These are phyloP conservation scores for Coreoperca whiteheadi DNA, from an alignment of 2,113 vertebrate species.

Conservation along the genomic window DNA sequence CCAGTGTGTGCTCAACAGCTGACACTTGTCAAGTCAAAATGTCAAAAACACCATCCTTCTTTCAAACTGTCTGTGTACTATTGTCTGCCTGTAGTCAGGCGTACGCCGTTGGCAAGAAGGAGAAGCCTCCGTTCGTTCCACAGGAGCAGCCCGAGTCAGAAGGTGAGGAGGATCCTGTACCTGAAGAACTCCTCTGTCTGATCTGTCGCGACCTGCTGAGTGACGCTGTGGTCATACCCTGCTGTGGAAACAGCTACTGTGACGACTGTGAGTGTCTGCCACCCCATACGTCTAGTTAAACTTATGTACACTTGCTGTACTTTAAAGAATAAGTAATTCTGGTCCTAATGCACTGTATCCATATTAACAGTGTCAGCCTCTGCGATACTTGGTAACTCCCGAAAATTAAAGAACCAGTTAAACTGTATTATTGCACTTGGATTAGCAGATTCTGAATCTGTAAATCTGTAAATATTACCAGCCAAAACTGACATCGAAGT, in stretches of 20 bases:
- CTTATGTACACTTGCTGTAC: too few relatives aligned
- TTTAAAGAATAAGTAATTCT: not conserved
- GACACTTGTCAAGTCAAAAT: not conserved
- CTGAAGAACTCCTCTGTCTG: conserved; percentile 93
- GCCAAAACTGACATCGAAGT: too few relatives aligned
- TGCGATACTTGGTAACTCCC: not conserved
- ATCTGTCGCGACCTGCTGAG: conserved; percentile 96
- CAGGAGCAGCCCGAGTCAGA: conserved; percentile 88
- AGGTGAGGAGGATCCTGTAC: conserved; percentile 90
- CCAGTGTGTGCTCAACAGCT: not conserved
- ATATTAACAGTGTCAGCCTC: not conserved
- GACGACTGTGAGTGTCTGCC: conserved; percentile 92
- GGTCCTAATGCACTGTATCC: not conserved
- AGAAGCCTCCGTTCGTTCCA: conserved; percentile 92
- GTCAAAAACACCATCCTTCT: not conserved
- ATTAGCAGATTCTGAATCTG: not conserved
- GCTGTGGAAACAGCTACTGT: conserved; percentile 98
- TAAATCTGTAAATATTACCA: not conserved
- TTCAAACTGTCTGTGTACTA: not conserved
- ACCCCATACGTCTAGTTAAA: not conserved
- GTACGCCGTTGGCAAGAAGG: conserved; percentile 97
- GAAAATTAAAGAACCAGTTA: not conserved
- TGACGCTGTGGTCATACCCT: conserved; percentile 97
- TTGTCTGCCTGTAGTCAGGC: conserved; percentile 85
- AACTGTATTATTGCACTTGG: not conserved